phyloP scores from a whole-genome alignment of 2,888 invertebrate genomes.

The Acrocyrtus sp. region DNA sequence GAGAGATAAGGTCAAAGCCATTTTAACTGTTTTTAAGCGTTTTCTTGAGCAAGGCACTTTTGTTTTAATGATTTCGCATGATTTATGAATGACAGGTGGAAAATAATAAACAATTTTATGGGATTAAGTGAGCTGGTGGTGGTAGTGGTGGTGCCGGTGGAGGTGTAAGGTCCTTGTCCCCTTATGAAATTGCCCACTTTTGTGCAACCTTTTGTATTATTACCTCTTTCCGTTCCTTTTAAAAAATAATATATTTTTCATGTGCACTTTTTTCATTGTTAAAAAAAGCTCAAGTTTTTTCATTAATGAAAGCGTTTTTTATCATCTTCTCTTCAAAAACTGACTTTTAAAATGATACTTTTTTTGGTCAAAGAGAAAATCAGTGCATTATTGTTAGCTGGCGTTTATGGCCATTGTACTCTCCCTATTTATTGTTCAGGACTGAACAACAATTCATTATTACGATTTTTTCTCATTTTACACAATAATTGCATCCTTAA shows the following conservation, averaged over 20 bases:
- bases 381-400: not conserved
- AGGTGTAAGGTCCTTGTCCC: conserved; percentile 45
- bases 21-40: conserved; percentile 6
- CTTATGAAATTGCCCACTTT: not conserved
- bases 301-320: conserved; percentile 20
- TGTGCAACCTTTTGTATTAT: not conserved
- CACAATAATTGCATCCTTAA: not conserved
- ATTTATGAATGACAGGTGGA: conserved; percentile 48
- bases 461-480: not conserved
- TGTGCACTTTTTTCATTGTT: conserved; percentile 13
- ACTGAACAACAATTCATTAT: conserved; percentile 12
- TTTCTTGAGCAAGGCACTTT: not conserved
- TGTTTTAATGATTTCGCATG: conserved; percentile 10
- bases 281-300: conserved; percentile 1
- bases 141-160: not conserved
- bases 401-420: too few relatives aligned
- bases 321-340: not conserved
- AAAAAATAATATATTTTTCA: conserved; percentile 6
- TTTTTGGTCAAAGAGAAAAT: conserved; percentile 3
- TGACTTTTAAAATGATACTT: conserved; percentile 22
- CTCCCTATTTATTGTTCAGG: not conserved
- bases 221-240: not conserved
- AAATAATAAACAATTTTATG: conserved; percentile 5
- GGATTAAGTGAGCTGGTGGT: not conserved
- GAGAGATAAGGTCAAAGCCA: conserved; percentile 43